Evolutionary conservation across 2,113 vertebrate species (phyloP).

Genomic region (Pachycephala philippinensis): DNA sequence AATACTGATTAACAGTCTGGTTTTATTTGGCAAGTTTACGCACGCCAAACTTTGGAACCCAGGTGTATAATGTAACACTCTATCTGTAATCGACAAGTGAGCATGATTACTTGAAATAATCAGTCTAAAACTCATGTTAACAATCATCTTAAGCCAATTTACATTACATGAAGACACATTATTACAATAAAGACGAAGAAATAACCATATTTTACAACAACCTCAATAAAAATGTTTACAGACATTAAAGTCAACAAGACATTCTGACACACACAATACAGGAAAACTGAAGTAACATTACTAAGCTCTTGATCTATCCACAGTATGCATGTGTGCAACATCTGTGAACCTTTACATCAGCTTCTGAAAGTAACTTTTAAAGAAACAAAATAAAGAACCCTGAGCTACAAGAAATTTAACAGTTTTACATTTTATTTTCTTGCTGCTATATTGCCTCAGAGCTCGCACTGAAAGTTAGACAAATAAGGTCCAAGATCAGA

Average conservation of each 20-base stretch:
- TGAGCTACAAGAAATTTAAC: neutral
- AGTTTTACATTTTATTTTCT: neutral
- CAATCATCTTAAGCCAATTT: neutral
- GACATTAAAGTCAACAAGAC: neutral
- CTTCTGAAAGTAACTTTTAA: neutral
- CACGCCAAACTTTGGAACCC: neutral
- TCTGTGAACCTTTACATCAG: neutral
- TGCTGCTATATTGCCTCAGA: neutral
- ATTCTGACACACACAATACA: neutral
- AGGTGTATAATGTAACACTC: neutral
- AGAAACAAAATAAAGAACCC: neutral
- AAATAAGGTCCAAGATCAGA: neutral
- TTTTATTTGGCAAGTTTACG: neutral
- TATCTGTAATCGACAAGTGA: neutral
- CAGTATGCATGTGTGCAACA: neutral
- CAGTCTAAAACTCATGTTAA: neutral
- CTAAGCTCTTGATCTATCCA: neutral
- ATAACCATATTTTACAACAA: neutral
- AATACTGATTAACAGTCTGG: neutral
- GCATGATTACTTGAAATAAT: neutral
- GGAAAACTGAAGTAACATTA: neutral
- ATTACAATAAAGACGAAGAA: neutral
- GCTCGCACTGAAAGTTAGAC: neutral
- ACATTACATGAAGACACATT: neutral
- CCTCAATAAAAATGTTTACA: neutral